Percentiles rank a stretch among this genome's conserved stretches.
Evolutionary conservation across 2,797 vertebrate genomes (phyloP).

Genomic region (Echiichthys vipera): DNA sequence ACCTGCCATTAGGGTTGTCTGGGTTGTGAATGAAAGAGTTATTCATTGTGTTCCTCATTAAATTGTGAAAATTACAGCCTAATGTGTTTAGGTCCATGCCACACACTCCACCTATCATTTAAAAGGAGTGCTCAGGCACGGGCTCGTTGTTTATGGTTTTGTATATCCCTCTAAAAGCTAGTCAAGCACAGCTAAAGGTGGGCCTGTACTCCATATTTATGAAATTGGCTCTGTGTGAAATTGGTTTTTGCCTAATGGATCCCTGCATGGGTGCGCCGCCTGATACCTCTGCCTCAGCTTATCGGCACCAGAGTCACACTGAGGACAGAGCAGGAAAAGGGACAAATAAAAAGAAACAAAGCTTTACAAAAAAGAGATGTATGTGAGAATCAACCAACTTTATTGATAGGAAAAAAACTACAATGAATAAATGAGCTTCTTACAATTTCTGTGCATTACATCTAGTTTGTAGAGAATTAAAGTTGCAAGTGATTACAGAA

Average conservation of each 20-base stretch:
- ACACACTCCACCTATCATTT: constrained; percentile 78
- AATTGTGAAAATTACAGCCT: constrained; percentile 64
- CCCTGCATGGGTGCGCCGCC: constrained; percentile 83
- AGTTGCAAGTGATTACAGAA: background rate
- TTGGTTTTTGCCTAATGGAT: constrained; percentile 90
- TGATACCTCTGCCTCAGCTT: constrained; percentile 78
- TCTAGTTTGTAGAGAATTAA: background rate
- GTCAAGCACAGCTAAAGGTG: constrained; percentile 84
- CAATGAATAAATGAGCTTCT: background rate
- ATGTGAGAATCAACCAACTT: background rate
- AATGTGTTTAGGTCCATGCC: constrained; percentile 66
- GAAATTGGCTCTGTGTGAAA: constrained; percentile 90
- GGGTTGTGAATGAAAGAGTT: constrained; percentile 47
- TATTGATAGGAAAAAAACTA: background rate
- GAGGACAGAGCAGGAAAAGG: constrained; percentile 66
- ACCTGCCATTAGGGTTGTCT: constrained; percentile 40
- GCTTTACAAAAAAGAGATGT: background rate
- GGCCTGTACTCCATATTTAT: constrained; percentile 88
- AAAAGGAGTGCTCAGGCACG: constrained; percentile 69
- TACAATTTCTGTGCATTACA: background rate
- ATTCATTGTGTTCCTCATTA: constrained; percentile 63
- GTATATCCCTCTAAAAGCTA: constrained; percentile 85
- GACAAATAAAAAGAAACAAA: constrained; percentile 59
- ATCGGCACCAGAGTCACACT: constrained; percentile 77
- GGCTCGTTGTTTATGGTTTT: constrained; percentile 84